phyloP scores from a whole-genome alignment of 1,140 invertebrate genomes.

The Anagrus nilaparvatae region DNA sequence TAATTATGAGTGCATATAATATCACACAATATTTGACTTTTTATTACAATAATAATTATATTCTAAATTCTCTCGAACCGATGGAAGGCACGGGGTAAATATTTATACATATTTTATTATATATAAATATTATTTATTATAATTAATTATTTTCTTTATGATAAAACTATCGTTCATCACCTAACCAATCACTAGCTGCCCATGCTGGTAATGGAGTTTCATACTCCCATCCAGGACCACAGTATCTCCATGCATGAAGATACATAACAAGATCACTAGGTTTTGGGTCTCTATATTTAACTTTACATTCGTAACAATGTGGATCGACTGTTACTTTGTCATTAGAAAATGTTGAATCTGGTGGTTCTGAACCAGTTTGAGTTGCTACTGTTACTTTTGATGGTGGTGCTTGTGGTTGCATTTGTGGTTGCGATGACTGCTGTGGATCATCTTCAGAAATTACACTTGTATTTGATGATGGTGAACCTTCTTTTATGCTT shows the following conservation, averaged over 20 bases:
- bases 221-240: conserved; percentile 83
- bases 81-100: conserved; percentile 44
- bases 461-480: conserved; percentile 31
- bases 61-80: conserved; percentile 19
- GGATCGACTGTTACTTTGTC: conserved; percentile 70
- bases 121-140: too few species aligned
- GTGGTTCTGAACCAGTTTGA: conserved; percentile 67
- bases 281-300: conserved; percentile 80
- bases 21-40: too few species aligned
- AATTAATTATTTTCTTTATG: too few species aligned
- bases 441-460: conserved; percentile 31
- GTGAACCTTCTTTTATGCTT: conserved; percentile 35
- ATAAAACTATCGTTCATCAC: conserved; percentile 36
- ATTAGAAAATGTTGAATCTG: conserved; percentile 56
- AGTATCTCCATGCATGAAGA: conserved; percentile 87
- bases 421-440: conserved; percentile 20
- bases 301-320: conserved; percentile 87
- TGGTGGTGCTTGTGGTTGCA: conserved; percentile 1
- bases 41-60: conserved; percentile 11
- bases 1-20: conserved; percentile 2
- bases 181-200: conserved; percentile 73
- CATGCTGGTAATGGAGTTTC: conserved; percentile 79
- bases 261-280: conserved; percentile 89
- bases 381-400: conserved; percentile 68
- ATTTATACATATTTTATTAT: conserved; percentile 29